Conservation (phyloP, 1,140 invertebrate species). For the Eupristina koningsbergeri region DNA sequence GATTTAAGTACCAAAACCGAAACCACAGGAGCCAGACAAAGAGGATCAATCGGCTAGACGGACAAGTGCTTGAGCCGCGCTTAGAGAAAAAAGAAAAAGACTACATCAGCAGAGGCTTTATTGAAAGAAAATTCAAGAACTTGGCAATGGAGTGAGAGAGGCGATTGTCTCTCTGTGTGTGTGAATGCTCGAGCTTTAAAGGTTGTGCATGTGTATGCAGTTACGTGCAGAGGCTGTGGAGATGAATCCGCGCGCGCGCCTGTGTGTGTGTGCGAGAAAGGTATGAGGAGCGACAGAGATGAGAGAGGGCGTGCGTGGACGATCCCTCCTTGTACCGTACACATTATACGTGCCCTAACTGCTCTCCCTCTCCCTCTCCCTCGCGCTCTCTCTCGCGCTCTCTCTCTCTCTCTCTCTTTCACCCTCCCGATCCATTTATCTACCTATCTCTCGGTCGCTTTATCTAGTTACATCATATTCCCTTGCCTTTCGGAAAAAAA, state of each 20-base stretch:
- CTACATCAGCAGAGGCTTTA: neutral
- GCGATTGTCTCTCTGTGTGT: neutral
- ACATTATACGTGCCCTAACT: neutral
- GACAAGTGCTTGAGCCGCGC: neutral
- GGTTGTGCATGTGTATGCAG: neutral
- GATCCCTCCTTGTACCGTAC: neutral
- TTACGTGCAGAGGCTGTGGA: too few relatives aligned
- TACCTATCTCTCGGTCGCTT: too few relatives aligned
- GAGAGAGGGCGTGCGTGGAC: conserved; percentile 35
- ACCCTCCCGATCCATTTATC: neutral
- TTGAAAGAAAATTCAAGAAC: neutral
- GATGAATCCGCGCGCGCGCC: too few relatives aligned
- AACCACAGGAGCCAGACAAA: neutral
- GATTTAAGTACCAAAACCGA: neutral
- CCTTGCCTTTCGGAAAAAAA: neutral
- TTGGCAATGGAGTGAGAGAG: neutral
- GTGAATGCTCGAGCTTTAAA: neutral
- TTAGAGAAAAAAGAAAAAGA: neutral
- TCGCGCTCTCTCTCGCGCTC: neutral
- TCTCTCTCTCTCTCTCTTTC: neutral
- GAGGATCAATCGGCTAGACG: neutral
- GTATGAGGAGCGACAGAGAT: conserved; percentile 19
- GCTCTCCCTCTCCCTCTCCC: neutral
- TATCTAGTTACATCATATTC: too few relatives aligned
- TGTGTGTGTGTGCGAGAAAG: conserved; percentile 1